Percentiles rank a stretch among this genome's conserved stretches.
phyloP scores from a whole-genome alignment of 2,797 vertebrate genomes.

The Podarcis siculus region DNA sequence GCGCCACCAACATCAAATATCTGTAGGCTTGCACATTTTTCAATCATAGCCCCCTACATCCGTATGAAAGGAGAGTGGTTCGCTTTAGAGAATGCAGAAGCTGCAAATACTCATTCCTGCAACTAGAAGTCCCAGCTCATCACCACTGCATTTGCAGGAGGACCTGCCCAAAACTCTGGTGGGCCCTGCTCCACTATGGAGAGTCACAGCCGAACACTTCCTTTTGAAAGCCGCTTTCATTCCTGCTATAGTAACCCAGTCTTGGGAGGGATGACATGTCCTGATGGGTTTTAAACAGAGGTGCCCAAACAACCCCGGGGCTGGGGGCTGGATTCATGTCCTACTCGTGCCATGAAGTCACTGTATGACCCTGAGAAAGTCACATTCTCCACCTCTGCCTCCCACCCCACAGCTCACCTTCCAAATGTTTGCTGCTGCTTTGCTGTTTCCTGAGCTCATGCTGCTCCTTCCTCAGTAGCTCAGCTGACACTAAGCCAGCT shows the following conservation, averaged over 20 bases:
- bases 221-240: background rate
- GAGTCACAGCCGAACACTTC: rapidly evolving
- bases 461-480: slow-evolving; percentile 85
- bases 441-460: slow-evolving; percentile 84
- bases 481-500: slow-evolving; percentile 88
- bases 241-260: background rate
- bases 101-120: background rate
- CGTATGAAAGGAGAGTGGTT: background rate
- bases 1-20: too few relatives aligned
- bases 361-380: background rate
- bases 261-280: too few relatives aligned
- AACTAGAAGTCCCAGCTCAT: background rate
- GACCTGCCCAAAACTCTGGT: rapidly evolving
- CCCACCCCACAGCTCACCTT: slow-evolving; percentile 78
- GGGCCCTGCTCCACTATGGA: background rate
- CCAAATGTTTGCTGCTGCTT: slow-evolving; percentile 80
- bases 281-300: background rate
- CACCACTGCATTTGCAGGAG: rapidly evolving
- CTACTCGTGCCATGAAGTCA: background rate
- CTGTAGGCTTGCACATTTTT: background rate
- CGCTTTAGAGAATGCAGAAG: background rate
- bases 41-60: background rate
- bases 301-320: background rate
- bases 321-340: background rate
- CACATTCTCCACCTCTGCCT: background rate